Evolutionary conservation across 1,140 invertebrate species (phyloP), one percentile per base, ranked within the genome.

Genomic region (Trachelipus rathkii): DNA sequence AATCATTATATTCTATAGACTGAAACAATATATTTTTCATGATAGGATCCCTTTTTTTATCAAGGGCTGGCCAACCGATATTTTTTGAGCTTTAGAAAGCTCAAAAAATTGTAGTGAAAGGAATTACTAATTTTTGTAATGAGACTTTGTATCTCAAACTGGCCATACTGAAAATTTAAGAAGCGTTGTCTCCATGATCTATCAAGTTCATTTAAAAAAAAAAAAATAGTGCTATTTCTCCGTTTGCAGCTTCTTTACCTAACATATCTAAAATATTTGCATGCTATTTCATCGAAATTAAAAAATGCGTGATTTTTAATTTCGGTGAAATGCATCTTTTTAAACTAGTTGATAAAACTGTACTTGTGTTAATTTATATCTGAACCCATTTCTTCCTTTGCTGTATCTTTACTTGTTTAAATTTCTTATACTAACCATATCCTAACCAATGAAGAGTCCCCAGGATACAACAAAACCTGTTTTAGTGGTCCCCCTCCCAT

Each of bases 61-160:
- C 77, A 74, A 78, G 77, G 77, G 77, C 77, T 78, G 77, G 77
- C 70, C 77, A 76, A 78, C 75, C 74, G 74, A 72, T 60, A 15
- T 60, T 76, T 60, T 71, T 78, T 74, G 71, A 78, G 74, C 77
- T 76, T 76, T 73, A 70, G 67, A 74, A 76, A 73, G 53, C 53
- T 44, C 72, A 71, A 71, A 67, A 33, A 50, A 43, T 78, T 74
- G 73, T 68, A 74, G 67, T 74, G 77, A 69, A 74, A 72, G 77
- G 77, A 72, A 70, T 69, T 77, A 70, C 77, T 74, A 74, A 78
- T 74, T 77, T 50, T 60, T 60, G 19, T 60, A 13, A 19, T 60
- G 50, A 19, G 50, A 60, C 19, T 15, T 60, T 60, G 19, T 15
- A 60, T 15, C 11, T 60, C 19, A 60, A 60, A 60, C 19, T 33